Evolutionary conservation across 2,113 vertebrate species (phyloP).

Genomic region (Prietella phreatophila): DNA sequence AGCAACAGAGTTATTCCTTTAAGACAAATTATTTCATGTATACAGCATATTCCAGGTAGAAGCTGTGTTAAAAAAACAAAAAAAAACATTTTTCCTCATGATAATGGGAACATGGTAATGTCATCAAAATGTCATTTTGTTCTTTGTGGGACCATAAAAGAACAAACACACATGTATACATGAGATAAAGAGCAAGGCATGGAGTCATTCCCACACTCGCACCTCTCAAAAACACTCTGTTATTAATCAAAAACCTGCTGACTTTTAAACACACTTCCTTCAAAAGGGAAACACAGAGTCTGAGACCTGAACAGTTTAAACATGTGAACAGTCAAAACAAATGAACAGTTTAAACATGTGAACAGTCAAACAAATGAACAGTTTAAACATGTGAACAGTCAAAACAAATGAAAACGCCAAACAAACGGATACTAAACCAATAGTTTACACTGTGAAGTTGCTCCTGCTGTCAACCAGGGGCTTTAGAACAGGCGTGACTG

Average conservation of each 20-base stretch:
- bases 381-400: slow-evolving; percentile 36
- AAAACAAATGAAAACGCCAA: slow-evolving; percentile 43
- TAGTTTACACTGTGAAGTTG: slow-evolving; percentile 64
- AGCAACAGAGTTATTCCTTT: neutral
- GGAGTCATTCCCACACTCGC: slow-evolving; percentile 17
- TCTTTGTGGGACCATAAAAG: neutral
- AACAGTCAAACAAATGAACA: neutral
- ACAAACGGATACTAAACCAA: slow-evolving; percentile 63
- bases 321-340: slow-evolving; percentile 27
- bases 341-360: slow-evolving; percentile 37
- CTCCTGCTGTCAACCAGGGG: slow-evolving; percentile 62
- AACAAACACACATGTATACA: neutral
- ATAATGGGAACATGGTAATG: neutral
- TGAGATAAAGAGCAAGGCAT: neutral
- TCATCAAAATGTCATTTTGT: neutral
- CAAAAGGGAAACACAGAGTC: neutral
- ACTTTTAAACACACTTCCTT: neutral
- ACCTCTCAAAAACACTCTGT: slow-evolving; percentile 15
- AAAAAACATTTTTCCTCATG: neutral
- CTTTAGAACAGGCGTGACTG: slow-evolving; percentile 50
- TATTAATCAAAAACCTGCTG: slow-evolving; percentile 18
- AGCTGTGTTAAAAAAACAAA: neutral
- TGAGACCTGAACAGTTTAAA: neutral
- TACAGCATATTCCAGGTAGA: neutral
- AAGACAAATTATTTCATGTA: neutral